phyloP scores from a whole-genome alignment of 2,113 vertebrate species.

The Stictonetta naevosa region DNA sequence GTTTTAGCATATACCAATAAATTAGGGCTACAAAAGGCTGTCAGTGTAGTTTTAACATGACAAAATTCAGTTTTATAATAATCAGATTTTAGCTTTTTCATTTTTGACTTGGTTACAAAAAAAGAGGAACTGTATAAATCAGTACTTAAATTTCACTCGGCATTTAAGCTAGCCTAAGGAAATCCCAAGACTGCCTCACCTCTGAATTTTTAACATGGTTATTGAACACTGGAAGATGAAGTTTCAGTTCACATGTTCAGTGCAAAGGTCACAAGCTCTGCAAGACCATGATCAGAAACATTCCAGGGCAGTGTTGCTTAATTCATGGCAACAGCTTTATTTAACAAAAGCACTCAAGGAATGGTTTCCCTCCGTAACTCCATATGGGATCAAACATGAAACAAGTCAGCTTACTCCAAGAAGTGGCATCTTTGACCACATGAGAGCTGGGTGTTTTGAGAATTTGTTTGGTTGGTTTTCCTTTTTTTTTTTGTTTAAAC shows the following conservation, averaged over 20 bases:
- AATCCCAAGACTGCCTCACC: constrained; percentile 61
- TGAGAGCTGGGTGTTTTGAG: constrained; percentile 13
- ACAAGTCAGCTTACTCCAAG: constrained; percentile 45
- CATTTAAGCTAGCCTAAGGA: constrained; percentile 61
- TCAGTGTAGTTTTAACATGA: not conserved
- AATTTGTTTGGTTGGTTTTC: constrained; percentile 16
- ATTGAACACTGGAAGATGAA: constrained; percentile 66
- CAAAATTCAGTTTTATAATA: not conserved
- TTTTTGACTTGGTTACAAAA: not conserved
- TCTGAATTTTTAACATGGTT: constrained; percentile 64
- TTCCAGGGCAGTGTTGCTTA: constrained; percentile 69
- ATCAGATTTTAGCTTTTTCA: not conserved
- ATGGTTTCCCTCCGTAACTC: constrained; percentile 63
- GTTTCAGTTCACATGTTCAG: constrained; percentile 67
- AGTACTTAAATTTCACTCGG: constrained; percentile 32
- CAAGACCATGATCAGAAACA: constrained; percentile 70
- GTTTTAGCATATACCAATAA: not conserved
- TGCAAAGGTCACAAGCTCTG: constrained; percentile 69
- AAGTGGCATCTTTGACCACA: constrained; percentile 50
- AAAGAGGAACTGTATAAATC: not conserved
- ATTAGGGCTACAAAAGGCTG: not conserved
- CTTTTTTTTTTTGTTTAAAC: constrained; percentile 20
- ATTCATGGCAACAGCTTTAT: constrained; percentile 67
- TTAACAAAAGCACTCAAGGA: constrained; percentile 72
- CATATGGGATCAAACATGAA: constrained; percentile 63